Conservation (phyloP, 2,888 invertebrate species). For the Callyntrura sp. region DNA sequence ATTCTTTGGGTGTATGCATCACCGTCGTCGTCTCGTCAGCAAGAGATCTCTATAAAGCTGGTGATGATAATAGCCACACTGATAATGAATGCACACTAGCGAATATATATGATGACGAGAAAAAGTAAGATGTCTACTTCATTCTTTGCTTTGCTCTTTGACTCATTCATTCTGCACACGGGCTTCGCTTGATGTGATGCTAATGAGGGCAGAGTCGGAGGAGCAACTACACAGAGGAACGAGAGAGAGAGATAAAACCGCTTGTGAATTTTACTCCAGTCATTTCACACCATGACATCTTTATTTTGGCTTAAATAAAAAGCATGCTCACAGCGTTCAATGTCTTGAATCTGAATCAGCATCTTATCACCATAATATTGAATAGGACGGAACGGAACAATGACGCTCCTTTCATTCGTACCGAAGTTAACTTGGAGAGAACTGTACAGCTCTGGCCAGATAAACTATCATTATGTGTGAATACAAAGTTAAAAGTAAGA, state of each 20-base stretch:
- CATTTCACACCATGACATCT: slow-evolving; percentile 66
- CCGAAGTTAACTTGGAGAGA: neutral
- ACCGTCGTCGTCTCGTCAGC: neutral
- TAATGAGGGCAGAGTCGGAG: slow-evolving; percentile 49
- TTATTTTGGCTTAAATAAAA: slow-evolving; percentile 48
- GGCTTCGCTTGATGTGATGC: slow-evolving; percentile 43
- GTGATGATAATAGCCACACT: neutral
- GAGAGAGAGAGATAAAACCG: slow-evolving; percentile 19
- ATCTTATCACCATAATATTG: neutral
- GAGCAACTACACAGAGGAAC: neutral
- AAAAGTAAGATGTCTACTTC: slow-evolving; percentile 49
- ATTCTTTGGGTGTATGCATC: slow-evolving; percentile 36
- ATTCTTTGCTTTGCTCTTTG: slow-evolving; percentile 33
- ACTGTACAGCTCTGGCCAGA: neutral
- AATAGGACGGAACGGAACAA: neutral
- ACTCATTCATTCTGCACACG: slow-evolving; percentile 60
- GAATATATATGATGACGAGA: neutral
- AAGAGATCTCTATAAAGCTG: slow-evolving; percentile 28
- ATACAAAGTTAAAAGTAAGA: neutral
- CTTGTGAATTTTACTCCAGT: slow-evolving; percentile 63
- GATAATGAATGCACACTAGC: neutral
- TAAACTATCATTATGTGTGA: neutral
- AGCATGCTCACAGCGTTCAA: slow-evolving; percentile 21
- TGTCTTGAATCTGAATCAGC: slow-evolving; percentile 64
- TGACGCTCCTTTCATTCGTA: neutral